Conservation (phyloP, 2,797 vertebrate species). For the Buphagus erythrorhynchus region DNA sequence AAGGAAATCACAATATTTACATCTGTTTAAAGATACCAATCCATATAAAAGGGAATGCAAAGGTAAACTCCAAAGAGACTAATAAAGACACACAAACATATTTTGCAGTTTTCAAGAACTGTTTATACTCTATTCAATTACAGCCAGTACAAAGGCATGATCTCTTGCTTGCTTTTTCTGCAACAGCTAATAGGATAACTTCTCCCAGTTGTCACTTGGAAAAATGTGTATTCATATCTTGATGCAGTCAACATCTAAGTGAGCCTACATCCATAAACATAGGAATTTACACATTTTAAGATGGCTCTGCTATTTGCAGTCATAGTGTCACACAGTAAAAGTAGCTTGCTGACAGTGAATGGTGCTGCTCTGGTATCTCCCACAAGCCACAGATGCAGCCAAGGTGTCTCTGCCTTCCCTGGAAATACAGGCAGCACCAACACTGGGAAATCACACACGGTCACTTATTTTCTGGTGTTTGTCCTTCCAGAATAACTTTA, state of each 20-base stretch:
- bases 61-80: constrained; percentile 58
- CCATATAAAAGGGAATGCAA: constrained; percentile 63
- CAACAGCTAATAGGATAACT: constrained; percentile 60
- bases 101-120: constrained; percentile 55
- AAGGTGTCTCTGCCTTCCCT: not conserved
- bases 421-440: not conserved
- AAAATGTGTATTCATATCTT: constrained; percentile 39
- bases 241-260: constrained; percentile 59
- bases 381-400: not conserved
- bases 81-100: constrained; percentile 67
- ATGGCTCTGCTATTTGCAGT: constrained; percentile 47
- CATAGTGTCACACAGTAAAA: constrained; percentile 12
- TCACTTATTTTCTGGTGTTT: not conserved
- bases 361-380: not conserved
- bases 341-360: constrained; percentile 4
- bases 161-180: constrained; percentile 40
- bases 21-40: constrained; percentile 54
- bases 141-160: constrained; percentile 51
- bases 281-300: constrained; percentile 60
- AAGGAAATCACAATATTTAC: constrained; percentile 59
- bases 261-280: constrained; percentile 58
- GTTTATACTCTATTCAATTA: constrained; percentile 40
- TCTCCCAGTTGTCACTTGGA: constrained; percentile 55
- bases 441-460: not conserved
- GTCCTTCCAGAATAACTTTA: constrained; percentile 9